A percentile compares a stretch with the other conserved stretches of the same genome.
phyloP scores from a whole-genome alignment of 2,113 vertebrate genomes.

The Rafetus swinhoei region DNA sequence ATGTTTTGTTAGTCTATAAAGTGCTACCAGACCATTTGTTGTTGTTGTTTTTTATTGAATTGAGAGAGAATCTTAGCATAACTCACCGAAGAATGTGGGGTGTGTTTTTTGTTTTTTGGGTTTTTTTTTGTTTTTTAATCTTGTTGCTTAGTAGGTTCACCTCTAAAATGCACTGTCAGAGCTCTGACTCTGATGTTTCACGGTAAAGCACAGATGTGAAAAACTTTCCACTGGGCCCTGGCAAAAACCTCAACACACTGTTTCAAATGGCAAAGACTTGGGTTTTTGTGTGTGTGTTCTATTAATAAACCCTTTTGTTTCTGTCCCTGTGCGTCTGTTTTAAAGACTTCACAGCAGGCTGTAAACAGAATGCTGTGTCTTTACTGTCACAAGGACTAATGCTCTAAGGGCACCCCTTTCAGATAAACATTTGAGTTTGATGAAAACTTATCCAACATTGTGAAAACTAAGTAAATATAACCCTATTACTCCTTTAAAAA shows the following conservation, averaged over 20 bases:
- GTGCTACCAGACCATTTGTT: no score
- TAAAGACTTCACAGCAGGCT: constrained; percentile 16
- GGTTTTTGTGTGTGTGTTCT: constrained; percentile 33
- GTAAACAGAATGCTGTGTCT: background rate
- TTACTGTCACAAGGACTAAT: background rate
- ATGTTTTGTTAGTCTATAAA: no score
- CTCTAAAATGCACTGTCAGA: constrained; percentile 50
- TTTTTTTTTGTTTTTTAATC: background rate
- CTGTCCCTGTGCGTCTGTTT: constrained; percentile 39
- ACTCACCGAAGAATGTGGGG: background rate
- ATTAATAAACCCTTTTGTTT: constrained; percentile 61
- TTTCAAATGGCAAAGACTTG: constrained; percentile 25
- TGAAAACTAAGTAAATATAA: background rate
- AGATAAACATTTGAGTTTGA: fast-evolving
- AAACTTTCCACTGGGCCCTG: constrained; percentile 62
- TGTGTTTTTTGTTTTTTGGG: no score
- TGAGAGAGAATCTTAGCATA: constrained; percentile 17
- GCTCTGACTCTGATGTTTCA: constrained; percentile 65
- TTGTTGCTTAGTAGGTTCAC: constrained; percentile 57
- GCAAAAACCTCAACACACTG: constrained; percentile 55
- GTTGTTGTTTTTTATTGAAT: no score
- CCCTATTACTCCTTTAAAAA: background rate
- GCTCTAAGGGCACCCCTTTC: background rate
- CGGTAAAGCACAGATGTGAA: constrained; percentile 59
- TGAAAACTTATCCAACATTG: background rate